These are phyloP conservation scores for Saiga tatarica DNA, from an alignment of 2,113 vertebrate genomes.

Conservation along the genomic window DNA sequence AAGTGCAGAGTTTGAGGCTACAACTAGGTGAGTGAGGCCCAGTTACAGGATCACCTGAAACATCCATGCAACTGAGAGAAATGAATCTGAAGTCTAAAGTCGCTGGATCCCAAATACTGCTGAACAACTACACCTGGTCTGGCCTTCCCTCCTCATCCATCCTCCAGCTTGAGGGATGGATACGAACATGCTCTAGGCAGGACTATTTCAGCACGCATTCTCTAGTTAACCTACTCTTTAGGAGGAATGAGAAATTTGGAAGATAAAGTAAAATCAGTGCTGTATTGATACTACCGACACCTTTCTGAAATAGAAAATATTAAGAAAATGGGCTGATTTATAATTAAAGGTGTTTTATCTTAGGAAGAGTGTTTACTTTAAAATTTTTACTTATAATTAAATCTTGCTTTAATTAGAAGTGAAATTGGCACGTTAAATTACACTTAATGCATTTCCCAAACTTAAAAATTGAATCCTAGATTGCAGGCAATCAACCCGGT, in stretches of 20 bases:
- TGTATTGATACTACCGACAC: neutral
- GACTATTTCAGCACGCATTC: neutral
- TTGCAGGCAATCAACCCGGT: slow-evolving; percentile 68
- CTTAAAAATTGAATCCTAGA: slow-evolving; percentile 58
- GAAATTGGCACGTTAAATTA: slow-evolving; percentile 61
- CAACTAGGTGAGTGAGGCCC: neutral
- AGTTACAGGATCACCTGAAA: neutral
- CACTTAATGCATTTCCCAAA: slow-evolving; percentile 63
- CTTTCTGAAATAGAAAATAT: slow-evolving; percentile 49
- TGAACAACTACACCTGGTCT: neutral
- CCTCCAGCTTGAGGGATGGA: neutral
- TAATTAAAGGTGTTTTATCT: slow-evolving; percentile 67
- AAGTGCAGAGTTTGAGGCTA: neutral
- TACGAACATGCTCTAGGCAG: neutral
- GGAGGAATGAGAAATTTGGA: neutral
- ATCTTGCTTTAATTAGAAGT: slow-evolving; percentile 68
- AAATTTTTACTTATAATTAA: slow-evolving; percentile 69
- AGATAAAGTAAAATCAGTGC: neutral
- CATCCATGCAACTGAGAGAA: neutral
- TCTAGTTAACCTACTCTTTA: neutral
- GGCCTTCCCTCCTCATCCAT: neutral
- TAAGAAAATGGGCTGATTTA: slow-evolving; percentile 59
- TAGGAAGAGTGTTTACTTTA: slow-evolving; percentile 75
- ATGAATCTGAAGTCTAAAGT: neutral
- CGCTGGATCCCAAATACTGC: neutral